Evolutionary conservation across 1,140 invertebrate genomes (phyloP), one percentile per base, ranked within the genome.

Genomic region (Lepeophtheirus salmonis): DNA sequence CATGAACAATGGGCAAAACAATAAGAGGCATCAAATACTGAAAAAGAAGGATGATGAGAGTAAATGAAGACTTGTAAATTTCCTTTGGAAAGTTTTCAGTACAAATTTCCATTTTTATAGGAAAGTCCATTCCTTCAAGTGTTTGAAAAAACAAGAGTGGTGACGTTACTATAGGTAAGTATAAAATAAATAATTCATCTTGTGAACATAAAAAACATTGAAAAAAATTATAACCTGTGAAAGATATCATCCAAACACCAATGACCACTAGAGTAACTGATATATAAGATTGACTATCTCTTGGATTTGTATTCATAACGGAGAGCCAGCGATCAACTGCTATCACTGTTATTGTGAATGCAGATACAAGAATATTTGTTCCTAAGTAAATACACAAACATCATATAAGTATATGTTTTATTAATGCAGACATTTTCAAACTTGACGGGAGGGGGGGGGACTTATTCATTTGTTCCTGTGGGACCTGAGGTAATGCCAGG

Each of bases 291-390:
- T n/a, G 58, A 23, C 22, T 16, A 20, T 21, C 21, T 18, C n/a
- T 22, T 2, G 52, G 52, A 54, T 22, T 54, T 16, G 52, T 60
- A 23, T 60, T 60, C 18, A 78, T 74, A 65, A 79, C 77, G 13
- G 76, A 75, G 65, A 75, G 68, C 62, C 73, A 78, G n/a, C 78
- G 70, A 65, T 79, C 78, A 0, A 79, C 66, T 1, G 78, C 78
- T 18, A 79, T 80, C 16, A 75, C 77, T 0, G 76, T 77, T 23
- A 80, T 78, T 53, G 77, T 79, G 17, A 76, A 75, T 3, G 77
- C 76, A 0, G 77, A 77, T 4, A 79, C 76, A 65, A 79, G 77
- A n/a, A 80, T 74, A 64, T 78, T 79, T 25, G 74, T 74, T 2
- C 76, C 52, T 54, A 54, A 52, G 17, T n/a, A n/a, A n/a, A n/a